Evolutionary conservation across 2,797 vertebrate species (phyloP).

Genomic region (Mormyrops boulengeri): DNA sequence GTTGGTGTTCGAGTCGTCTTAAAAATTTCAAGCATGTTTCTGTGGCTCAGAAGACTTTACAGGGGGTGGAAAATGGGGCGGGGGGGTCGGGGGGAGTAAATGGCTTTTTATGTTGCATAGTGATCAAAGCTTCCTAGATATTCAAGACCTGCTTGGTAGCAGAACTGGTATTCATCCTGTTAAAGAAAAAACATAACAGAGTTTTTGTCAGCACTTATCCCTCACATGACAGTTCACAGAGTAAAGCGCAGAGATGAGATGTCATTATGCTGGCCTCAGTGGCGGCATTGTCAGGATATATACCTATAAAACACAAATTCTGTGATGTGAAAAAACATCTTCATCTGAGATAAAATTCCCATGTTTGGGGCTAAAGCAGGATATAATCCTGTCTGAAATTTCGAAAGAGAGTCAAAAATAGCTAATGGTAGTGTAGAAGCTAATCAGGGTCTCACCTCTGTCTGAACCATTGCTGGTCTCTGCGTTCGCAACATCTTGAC

Average conservation of each 20-base stretch:
- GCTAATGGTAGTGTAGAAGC: not conserved
- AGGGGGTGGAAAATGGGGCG: conserved; percentile 55
- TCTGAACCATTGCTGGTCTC: conserved; percentile 97
- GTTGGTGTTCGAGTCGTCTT: conserved; percentile 36
- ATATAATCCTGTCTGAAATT: not conserved
- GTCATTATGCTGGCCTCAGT: not conserved
- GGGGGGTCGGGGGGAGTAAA: conserved; percentile 35
- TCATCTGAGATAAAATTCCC: not conserved
- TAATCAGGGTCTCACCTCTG: conserved; percentile 71
- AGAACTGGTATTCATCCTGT: conserved; percentile 98
- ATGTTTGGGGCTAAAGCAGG: not conserved
- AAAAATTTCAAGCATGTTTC: conserved; percentile 70
- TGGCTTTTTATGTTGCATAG: conserved; percentile 99
- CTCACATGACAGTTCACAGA: not conserved
- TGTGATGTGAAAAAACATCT: not conserved
- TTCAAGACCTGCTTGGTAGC: conserved; percentile 94
- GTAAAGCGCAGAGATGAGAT: not conserved
- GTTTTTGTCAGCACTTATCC: not conserved
- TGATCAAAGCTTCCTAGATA: conserved; percentile 99
- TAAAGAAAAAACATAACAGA: conserved; percentile 17
- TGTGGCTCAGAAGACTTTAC: conserved; percentile 76
- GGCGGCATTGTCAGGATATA: not conserved
- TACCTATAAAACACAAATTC: not conserved
- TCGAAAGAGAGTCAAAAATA: not conserved
- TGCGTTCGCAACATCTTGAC: conserved; percentile 98